Evolutionary conservation across 2,113 vertebrate species (phyloP).

Genomic region (Brienomyrus brachyistius): DNA sequence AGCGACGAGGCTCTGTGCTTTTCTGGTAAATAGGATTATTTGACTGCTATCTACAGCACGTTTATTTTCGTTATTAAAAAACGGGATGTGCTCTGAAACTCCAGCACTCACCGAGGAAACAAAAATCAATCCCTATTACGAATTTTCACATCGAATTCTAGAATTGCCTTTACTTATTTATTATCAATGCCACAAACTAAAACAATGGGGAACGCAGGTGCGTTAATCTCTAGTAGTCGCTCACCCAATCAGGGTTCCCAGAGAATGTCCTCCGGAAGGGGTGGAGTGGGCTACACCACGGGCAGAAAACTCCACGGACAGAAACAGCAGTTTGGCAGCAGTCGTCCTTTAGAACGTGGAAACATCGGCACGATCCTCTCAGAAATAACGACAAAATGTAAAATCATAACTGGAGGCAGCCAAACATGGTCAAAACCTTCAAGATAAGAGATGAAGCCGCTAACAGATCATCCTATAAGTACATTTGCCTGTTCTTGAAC

Average conservation of each 20-base stretch:
- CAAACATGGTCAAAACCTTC: neutral
- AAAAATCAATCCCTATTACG: conserved; percentile 10
- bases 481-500: neutral
- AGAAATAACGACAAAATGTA: neutral
- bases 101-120: neutral
- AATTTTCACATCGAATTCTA: neutral
- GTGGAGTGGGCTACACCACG: neutral
- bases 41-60: neutral
- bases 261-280: neutral
- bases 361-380: neutral
- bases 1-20: neutral
- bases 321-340: neutral
- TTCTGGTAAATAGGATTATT: neutral
- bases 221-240: neutral
- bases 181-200: neutral
- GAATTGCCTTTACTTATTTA: conserved; percentile 8
- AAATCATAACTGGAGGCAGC: neutral
- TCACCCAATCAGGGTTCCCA: neutral
- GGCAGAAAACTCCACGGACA: neutral
- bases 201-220: neutral
- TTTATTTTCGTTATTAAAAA: conserved; percentile 15
- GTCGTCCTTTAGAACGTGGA: neutral
- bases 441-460: neutral
- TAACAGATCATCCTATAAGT: neutral
- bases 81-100: neutral